Evolutionary conservation across 2,797 vertebrate genomes (phyloP).

Genomic region (Leptodactylus fallax): DNA sequence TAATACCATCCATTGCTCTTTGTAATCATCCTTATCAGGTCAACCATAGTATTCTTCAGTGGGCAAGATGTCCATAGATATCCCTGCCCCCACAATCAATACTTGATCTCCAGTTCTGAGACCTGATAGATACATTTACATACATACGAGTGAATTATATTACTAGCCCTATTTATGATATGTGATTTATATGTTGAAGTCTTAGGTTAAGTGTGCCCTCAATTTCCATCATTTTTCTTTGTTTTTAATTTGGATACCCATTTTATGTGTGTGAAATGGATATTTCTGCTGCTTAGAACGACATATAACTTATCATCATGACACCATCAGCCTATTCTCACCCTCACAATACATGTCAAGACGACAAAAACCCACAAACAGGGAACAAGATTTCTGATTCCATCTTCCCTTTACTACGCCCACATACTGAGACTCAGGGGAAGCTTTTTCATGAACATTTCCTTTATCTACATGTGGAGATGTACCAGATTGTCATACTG

Average conservation of each 20-base stretch:
- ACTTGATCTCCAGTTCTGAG: too few species aligned
- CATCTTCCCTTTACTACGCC: neutral
- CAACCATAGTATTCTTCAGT: too few species aligned
- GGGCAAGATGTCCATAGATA: too few species aligned
- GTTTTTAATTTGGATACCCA: too few species aligned
- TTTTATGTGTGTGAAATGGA: neutral
- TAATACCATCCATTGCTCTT: too few species aligned
- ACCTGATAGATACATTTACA: too few species aligned
- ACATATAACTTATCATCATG: neutral
- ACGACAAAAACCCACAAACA: neutral
- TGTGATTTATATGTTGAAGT: neutral
- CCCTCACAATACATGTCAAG: neutral
- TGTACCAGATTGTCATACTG: constrained; percentile 4
- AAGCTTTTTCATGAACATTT: constrained; percentile 1
- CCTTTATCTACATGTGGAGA: neutral
- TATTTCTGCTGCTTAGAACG: neutral
- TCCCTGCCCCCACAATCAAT: too few species aligned
- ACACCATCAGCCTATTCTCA: neutral
- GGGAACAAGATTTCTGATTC: neutral
- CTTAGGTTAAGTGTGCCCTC: neutral
- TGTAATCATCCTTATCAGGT: too few species aligned
- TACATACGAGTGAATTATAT: too few species aligned
- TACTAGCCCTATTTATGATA: neutral
- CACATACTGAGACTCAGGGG: neutral
- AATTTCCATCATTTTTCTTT: neutral